phyloP scores from a whole-genome alignment of 2,113 vertebrate species.

The Alethe castanea region DNA sequence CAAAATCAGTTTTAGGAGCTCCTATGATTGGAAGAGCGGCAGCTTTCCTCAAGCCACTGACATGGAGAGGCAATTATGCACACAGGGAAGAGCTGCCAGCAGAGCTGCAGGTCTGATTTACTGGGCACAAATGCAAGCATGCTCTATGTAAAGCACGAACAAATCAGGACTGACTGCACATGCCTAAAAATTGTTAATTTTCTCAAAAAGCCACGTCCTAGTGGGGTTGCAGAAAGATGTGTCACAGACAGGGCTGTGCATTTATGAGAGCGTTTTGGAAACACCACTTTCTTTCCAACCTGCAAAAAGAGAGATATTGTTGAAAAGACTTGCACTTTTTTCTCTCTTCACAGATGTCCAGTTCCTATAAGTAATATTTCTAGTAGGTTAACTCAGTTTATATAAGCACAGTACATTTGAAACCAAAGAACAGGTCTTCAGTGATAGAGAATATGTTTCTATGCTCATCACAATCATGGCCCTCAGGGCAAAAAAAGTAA shows the following conservation, averaged over 20 bases:
- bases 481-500: neutral
- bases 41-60: neutral
- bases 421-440: neutral
- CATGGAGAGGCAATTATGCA: neutral
- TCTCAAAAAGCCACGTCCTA: neutral
- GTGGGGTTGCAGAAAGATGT: fast-evolving
- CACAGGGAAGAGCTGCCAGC: neutral
- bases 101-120: neutral
- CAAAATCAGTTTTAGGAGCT: neutral
- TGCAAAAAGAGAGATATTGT: neutral
- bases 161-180: neutral
- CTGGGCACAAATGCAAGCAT: neutral
- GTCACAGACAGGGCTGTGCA: neutral
- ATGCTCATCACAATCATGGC: neutral
- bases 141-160: neutral
- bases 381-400: neutral
- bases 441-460: neutral
- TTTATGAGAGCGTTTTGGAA: neutral
- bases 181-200: neutral
- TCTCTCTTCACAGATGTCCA: neutral
- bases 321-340: neutral
- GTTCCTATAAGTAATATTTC: neutral
- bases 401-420: neutral
- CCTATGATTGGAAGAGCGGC: neutral
- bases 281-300: neutral